Conservation (phyloP, 1,140 invertebrate species). For the Lethocerus indicus region DNA sequence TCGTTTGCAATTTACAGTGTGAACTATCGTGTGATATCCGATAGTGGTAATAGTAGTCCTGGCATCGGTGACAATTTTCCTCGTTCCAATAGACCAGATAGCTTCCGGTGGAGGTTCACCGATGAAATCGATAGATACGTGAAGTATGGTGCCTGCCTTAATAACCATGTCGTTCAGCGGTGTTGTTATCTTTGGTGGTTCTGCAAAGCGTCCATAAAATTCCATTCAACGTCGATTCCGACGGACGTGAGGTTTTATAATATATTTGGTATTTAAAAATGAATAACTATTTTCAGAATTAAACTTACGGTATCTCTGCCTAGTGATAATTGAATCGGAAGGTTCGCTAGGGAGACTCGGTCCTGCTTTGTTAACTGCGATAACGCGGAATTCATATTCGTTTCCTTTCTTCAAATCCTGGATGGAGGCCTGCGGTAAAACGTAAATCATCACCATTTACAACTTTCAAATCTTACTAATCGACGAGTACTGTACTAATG, state of each 20-base stretch:
- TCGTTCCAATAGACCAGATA: constrained; percentile 63
- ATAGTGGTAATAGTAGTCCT: constrained; percentile 75
- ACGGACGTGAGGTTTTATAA: too few species aligned
- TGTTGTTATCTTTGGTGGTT: constrained; percentile 84
- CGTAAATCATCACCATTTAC: background rate
- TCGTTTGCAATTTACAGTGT: constrained; percentile 75
- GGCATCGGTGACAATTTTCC: constrained; percentile 51
- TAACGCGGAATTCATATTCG: constrained; percentile 92
- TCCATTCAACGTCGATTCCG: background rate
- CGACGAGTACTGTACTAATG: background rate
- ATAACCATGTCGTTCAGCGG: constrained; percentile 73
- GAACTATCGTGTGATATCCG: constrained; percentile 78
- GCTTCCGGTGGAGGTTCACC: constrained; percentile 79
- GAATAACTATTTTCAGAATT: constrained; percentile 1
- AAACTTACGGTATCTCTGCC: constrained; percentile 58
- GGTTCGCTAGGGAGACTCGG: constrained; percentile 89
- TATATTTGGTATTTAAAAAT: too few species aligned
- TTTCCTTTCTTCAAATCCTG: constrained; percentile 82
- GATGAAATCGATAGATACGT: constrained; percentile 81
- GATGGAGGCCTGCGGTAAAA: constrained; percentile 40
- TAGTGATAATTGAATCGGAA: constrained; percentile 71
- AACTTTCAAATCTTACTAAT: background rate
- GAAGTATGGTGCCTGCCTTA: constrained; percentile 83
- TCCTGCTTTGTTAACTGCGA: constrained; percentile 89
- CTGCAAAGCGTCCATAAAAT: constrained; percentile 24